These are phyloP conservation scores for Gymnosoma rotundatum DNA, from an alignment of 2,888 invertebrate genomes.

Conservation along the genomic window DNA sequence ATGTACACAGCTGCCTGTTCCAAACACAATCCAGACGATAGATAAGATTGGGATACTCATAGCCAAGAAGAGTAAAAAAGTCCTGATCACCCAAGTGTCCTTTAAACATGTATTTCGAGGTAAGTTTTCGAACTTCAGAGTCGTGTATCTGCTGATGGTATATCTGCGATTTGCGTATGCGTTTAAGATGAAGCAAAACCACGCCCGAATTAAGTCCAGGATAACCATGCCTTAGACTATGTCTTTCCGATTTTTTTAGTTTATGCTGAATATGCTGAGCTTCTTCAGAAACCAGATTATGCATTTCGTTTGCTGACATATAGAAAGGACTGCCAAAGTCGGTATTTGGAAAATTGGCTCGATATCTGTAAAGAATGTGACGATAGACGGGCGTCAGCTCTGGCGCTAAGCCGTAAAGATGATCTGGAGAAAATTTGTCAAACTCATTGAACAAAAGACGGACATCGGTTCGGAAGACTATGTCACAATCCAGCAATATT, in stretches of 20 bases:
- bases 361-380: constrained; percentile 87
- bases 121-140: constrained; percentile 83
- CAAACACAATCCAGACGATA: constrained; percentile 89
- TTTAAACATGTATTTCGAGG: constrained; percentile 86
- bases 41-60: constrained; percentile 88
- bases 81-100: constrained; percentile 93
- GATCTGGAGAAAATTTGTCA: constrained; percentile 84
- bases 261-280: constrained; percentile 67
- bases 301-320: constrained; percentile 69
- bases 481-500: constrained; percentile 90
- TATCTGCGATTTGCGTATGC: constrained; percentile 85
- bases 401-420: constrained; percentile 88
- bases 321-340: constrained; percentile 83
- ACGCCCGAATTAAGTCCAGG: constrained; percentile 93
- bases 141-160: constrained; percentile 85
- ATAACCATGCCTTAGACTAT: constrained; percentile 82
- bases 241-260: constrained; percentile 71
- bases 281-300: constrained; percentile 61
- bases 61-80: constrained; percentile 88
- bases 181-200: constrained; percentile 87
- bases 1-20: constrained; percentile 91
- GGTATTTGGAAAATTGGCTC: constrained; percentile 85
- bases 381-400: constrained; percentile 91
- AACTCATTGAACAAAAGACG: constrained; percentile 87
- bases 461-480: constrained; percentile 88